Evolutionary conservation across 2,888 invertebrate species (phyloP).

Genomic region (Rhogogaster chlorosoma): DNA sequence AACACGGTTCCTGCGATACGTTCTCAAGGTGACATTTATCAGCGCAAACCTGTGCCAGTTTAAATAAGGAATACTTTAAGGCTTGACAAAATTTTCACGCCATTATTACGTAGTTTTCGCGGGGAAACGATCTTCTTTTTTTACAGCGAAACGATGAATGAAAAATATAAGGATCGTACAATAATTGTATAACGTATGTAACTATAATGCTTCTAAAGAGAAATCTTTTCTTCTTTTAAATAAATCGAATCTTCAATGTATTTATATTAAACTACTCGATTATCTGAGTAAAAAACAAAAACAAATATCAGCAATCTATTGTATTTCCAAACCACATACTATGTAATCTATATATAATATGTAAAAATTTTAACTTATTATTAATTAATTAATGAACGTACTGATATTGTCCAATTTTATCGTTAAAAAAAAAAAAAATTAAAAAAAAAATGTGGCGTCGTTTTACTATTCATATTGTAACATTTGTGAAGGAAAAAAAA

Average conservation of each 20-base stretch:
- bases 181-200: not conserved
- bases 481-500: slow-evolving; percentile 7
- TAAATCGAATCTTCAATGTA: slow-evolving; percentile 20
- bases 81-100: slow-evolving; percentile 23
- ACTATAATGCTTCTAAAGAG: slow-evolving; percentile 12
- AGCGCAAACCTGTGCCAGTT: slow-evolving; percentile 39
- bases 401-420: slow-evolving; percentile 44
- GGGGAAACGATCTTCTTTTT: slow-evolving; percentile 5
- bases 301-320: slow-evolving; percentile 32
- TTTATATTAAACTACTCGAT: slow-evolving; percentile 15
- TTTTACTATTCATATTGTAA: slow-evolving; percentile 44
- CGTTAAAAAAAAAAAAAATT: not conserved
- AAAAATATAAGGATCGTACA: slow-evolving; percentile 16
- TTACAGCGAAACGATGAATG: not conserved
- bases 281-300: not conserved
- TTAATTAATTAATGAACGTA: slow-evolving; percentile 29
- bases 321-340: slow-evolving; percentile 29
- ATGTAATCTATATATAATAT: slow-evolving; percentile 15
- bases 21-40: slow-evolving; percentile 42
- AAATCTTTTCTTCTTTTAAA: not conserved
- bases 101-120: slow-evolving; percentile 10
- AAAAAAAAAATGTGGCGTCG: slow-evolving; percentile 9
- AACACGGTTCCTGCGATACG: slow-evolving; percentile 41
- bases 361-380: slow-evolving; percentile 38
- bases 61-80: slow-evolving; percentile 6